Conservation (phyloP, 2,888 invertebrate genomes). For the Drosophila setosimentum region DNA sequence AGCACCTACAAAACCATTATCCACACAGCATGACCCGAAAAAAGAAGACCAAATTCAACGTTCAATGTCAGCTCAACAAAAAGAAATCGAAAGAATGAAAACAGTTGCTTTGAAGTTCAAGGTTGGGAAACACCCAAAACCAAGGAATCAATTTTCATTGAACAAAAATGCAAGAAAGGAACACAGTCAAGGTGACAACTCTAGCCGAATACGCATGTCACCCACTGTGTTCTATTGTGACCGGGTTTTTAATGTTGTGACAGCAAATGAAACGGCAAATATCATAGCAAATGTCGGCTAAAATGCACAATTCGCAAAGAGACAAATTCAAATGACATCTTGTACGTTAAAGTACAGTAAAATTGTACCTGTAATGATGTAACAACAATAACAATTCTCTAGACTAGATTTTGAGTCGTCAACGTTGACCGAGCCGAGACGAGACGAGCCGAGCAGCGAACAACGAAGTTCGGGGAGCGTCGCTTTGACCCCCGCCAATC, state of each 20-base stretch:
- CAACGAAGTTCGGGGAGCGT: constrained; percentile 27
- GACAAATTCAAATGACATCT: constrained; percentile 35
- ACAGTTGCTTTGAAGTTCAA: constrained; percentile 27
- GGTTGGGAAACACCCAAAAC: constrained; percentile 28
- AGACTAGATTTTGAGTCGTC: constrained; percentile 67
- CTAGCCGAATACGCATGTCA: constrained; percentile 15
- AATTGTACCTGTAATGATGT: constrained; percentile 59
- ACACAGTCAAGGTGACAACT: constrained; percentile 48
- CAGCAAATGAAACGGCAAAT: constrained; percentile 51
- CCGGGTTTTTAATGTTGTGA: constrained; percentile 58
- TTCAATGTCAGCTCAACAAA: constrained; percentile 23
- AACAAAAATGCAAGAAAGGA: constrained; percentile 25
- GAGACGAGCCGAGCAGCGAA: constrained; percentile 8
- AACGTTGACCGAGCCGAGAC: constrained; percentile 1
- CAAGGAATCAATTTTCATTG: constrained; percentile 52
- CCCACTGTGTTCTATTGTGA: constrained; percentile 64
- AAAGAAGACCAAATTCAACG: background rate
- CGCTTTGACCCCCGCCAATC: constrained; percentile 77
- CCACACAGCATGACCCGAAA: constrained; percentile 24
- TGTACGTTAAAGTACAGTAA: constrained; percentile 22
- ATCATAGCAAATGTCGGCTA: constrained; percentile 58
- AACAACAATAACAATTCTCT: constrained; percentile 59
- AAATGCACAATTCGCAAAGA: constrained; percentile 54
- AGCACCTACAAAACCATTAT: constrained; percentile 18
- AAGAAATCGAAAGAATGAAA: constrained; percentile 1